A percentile compares a stretch with the other conserved stretches of the same genome.
Conservation (phyloP, 2,888 invertebrate genomes). For the Unio delphinus region DNA sequence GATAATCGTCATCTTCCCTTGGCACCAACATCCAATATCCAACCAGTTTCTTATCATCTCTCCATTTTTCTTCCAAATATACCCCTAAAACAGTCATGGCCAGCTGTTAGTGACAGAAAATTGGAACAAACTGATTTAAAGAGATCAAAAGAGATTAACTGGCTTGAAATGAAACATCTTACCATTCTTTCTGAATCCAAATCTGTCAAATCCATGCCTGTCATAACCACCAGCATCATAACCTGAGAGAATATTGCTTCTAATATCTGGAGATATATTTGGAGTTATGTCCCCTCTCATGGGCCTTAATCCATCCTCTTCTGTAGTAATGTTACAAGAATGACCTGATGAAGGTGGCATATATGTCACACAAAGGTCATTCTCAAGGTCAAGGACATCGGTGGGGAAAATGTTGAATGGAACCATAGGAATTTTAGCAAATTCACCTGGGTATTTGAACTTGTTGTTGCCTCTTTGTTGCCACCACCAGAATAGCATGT, state of each 20-base stretch:
- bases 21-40: no score
- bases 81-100: no score
- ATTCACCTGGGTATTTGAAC: conserved; percentile 58
- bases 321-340: conserved; percentile 48
- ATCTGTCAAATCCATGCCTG: conserved; percentile 49
- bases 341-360: conserved; percentile 49
- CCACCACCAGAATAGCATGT: conserved; percentile 64
- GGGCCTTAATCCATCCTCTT: conserved; percentile 13
- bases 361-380: conserved; percentile 59
- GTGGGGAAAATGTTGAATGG: conserved; percentile 61
- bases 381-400: conserved; percentile 54
- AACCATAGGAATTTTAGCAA: conserved; percentile 61
- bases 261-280: conserved; percentile 21
- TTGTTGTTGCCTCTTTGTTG: conserved; percentile 57
- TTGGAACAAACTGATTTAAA: no score
- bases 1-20: no score
- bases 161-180: conserved; percentile 5
- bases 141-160: no score
- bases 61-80: no score
- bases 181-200: conserved; percentile 59
- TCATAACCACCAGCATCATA: conserved; percentile 59
- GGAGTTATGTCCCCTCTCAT: conserved; percentile 44
- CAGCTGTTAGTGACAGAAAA: no score
- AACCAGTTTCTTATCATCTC: no score
- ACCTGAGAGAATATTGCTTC: conserved; percentile 53